These are phyloP conservation scores for Heterotis niloticus DNA, from an alignment of 2,113 vertebrate species.

Conservation along the genomic window DNA sequence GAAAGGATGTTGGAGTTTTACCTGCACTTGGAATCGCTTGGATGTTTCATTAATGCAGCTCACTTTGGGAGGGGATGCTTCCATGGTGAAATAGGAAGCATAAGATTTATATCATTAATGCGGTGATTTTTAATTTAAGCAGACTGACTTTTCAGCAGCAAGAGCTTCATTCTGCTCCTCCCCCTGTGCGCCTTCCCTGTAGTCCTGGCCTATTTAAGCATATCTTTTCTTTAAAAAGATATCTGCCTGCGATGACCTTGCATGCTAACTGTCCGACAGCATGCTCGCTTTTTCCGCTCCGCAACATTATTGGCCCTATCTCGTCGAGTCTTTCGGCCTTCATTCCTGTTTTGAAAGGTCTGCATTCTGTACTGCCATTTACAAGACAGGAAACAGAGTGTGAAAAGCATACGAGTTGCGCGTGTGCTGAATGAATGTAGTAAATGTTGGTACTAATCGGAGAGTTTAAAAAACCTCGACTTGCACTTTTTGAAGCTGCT, in stretches of 20 bases:
- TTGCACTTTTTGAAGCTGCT: too few species aligned
- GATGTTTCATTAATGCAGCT: slow-evolving; percentile 20
- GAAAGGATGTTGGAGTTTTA: neutral
- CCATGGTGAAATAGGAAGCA: slow-evolving; percentile 35
- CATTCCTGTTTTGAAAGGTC: slow-evolving; percentile 61
- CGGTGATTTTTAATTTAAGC: slow-evolving; percentile 45
- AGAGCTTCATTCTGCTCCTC: slow-evolving; percentile 29
- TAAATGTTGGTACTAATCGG: too few species aligned
- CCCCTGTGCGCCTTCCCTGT: slow-evolving; percentile 48
- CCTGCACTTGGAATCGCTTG: neutral
- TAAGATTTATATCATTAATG: slow-evolving; percentile 49
- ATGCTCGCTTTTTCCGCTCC: slow-evolving; percentile 58
- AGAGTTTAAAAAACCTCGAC: too few species aligned
- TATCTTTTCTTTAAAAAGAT: slow-evolving; percentile 65
- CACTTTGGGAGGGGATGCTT: slow-evolving; percentile 24
- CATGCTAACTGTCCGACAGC: slow-evolving; percentile 54
- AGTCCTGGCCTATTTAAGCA: slow-evolving; percentile 67
- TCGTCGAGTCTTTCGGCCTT: slow-evolving; percentile 62
- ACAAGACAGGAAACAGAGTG: too few species aligned
- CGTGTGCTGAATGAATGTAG: too few species aligned
- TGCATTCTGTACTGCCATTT: too few species aligned
- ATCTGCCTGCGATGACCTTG: slow-evolving; percentile 65
- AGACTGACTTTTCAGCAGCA: slow-evolving; percentile 37
- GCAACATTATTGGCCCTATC: slow-evolving; percentile 69
- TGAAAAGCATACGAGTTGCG: too few species aligned